Conservation (phyloP, 2,888 invertebrate species). For the Andrena bucephala region DNA sequence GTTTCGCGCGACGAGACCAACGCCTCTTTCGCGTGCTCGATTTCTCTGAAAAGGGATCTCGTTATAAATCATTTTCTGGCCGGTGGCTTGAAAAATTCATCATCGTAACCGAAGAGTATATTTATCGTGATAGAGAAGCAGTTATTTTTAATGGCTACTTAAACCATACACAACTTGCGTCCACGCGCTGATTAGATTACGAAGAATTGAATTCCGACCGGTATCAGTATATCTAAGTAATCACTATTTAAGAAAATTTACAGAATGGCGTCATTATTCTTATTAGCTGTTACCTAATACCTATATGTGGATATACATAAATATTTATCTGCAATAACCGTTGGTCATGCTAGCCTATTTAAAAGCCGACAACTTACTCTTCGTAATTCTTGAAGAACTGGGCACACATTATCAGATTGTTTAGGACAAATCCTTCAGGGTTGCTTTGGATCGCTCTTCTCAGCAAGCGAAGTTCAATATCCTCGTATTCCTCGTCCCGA, state of each 20-base stretch:
- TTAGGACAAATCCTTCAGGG: conserved; percentile 90
- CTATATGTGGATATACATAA: background rate
- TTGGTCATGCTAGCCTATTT: background rate
- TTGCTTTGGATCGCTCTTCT: conserved; percentile 87
- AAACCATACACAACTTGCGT: conserved; percentile 1
- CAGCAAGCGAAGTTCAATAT: conserved; percentile 87
- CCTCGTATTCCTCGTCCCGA: conserved; percentile 80
- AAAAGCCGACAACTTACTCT: conserved; percentile 86
- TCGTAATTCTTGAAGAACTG: conserved; percentile 93
- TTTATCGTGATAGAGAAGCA: background rate
- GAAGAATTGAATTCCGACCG: background rate
- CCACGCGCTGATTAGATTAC: conserved; percentile 58
- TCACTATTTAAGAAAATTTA: no score
- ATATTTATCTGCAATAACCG: background rate
- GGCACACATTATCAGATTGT: conserved; percentile 91
- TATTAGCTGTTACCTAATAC: no score
- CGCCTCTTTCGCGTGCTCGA: conserved; percentile 86
- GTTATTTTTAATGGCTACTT: background rate
- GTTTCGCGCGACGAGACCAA: conserved; percentile 86
- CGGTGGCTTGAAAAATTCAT: conserved; percentile 15
- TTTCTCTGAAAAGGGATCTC: conserved; percentile 85
- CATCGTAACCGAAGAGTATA: background rate
- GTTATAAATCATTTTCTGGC: background rate
- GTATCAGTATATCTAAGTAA: background rate
- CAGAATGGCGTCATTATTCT: no score